These are phyloP conservation scores for Actinemys pallida DNA, from an alignment of 2,113 vertebrate species.

Conservation along the genomic window DNA sequence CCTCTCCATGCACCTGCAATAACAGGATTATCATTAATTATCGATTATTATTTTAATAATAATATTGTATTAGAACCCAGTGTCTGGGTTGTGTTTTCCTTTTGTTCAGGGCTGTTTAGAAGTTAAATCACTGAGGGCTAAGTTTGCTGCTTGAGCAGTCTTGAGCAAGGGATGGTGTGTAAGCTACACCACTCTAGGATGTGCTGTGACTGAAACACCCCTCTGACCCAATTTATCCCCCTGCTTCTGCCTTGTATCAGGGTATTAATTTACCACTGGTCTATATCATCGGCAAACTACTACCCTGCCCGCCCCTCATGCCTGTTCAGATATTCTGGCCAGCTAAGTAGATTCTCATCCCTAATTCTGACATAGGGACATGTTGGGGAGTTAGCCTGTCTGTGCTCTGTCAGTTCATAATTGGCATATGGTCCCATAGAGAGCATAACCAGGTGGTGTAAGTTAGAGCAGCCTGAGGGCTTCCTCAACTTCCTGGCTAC, in stretches of 20 bases:
- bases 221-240: background rate
- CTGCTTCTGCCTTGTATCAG: background rate
- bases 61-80: background rate
- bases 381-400: background rate
- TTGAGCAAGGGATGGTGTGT: background rate
- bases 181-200: background rate
- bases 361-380: rapidly evolving
- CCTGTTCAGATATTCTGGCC: background rate
- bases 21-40: background rate
- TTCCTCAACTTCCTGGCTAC: background rate
- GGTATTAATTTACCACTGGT: background rate
- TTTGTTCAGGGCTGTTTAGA: background rate
- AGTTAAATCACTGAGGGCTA: background rate
- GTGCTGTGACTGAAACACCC: background rate
- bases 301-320: background rate
- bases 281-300: background rate
- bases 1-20: background rate
- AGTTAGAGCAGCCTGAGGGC: background rate
- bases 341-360: background rate
- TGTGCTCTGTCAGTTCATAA: background rate
- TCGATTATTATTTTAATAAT: background rate
- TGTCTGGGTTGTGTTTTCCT: background rate
- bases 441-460: background rate
- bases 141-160: background rate
- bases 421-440: background rate